phyloP scores from a whole-genome alignment of 1,140 invertebrate species.

The Gonatopus flavifemur region DNA sequence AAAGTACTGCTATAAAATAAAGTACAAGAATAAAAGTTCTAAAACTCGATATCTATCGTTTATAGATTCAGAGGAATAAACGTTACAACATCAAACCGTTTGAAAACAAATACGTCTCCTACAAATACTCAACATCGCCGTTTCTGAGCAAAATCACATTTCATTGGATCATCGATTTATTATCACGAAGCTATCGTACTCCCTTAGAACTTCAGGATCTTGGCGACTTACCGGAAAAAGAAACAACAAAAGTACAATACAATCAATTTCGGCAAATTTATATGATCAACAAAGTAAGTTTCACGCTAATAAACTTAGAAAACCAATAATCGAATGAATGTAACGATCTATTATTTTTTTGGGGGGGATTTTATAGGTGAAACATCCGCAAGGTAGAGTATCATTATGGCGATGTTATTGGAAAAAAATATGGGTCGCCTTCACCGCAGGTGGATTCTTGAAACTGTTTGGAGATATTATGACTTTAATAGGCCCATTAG shows the following conservation, averaged over 20 bases:
- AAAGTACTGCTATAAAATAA: no score
- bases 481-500: constrained; percentile 75
- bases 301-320: no score
- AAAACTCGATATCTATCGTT: no score
- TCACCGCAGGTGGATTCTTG: constrained; percentile 71
- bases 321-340: no score
- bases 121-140: constrained; percentile 27
- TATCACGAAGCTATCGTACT: constrained; percentile 67
- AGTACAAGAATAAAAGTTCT: no score
- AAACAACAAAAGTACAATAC: constrained; percentile 60
- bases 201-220: constrained; percentile 71
- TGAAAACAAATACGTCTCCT: constrained; percentile 18
- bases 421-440: constrained; percentile 70
- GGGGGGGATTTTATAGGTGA: constrained; percentile 3
- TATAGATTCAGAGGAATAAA: constrained; percentile 32
- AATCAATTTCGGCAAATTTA: constrained; percentile 60
- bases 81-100: constrained; percentile 19
- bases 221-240: constrained; percentile 68
- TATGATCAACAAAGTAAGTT: constrained; percentile 56
- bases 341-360: no score
- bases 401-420: constrained; percentile 71
- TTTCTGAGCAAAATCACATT: constrained; percentile 66
- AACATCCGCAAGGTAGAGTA: constrained; percentile 26
- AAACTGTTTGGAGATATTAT: constrained; percentile 78
- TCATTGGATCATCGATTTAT: constrained; percentile 73